phyloP scores from a whole-genome alignment of 2,888 invertebrate genomes.

The Rhagium mordax region DNA sequence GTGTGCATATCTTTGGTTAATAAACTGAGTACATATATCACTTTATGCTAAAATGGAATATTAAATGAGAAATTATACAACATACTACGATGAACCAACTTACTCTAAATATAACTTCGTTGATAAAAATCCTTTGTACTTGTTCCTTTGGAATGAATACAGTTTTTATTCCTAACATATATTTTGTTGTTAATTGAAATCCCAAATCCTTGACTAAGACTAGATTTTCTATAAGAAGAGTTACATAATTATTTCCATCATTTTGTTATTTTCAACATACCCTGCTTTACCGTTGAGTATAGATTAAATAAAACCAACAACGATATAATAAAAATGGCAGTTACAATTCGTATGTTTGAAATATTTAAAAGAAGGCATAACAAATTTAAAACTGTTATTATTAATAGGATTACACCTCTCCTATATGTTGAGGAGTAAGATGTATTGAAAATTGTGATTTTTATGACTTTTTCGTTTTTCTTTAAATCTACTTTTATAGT shows the following conservation, averaged over 20 bases:
- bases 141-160: constrained; percentile 45
- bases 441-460: constrained; percentile 3
- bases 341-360: neutral
- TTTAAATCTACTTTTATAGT: constrained; percentile 34
- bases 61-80: neutral
- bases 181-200: constrained; percentile 42
- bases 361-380: constrained; percentile 11
- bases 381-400: constrained; percentile 2
- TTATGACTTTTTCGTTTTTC: constrained; percentile 16
- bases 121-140: constrained; percentile 48
- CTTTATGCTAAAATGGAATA: constrained; percentile 44
- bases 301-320: constrained; percentile 17
- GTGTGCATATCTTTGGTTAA: constrained; percentile 29
- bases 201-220: constrained; percentile 44
- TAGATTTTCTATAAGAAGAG: constrained; percentile 33
- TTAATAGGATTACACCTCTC: neutral
- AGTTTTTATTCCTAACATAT: constrained; percentile 39
- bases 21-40: constrained; percentile 43
- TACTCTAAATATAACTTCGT: constrained; percentile 49
- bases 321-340: constrained; percentile 6
- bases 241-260: neutral
- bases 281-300: constrained; percentile 13
- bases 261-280: neutral
- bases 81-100: constrained; percentile 10
- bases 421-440: neutral